Evolutionary conservation across 2,888 invertebrate species (phyloP).

Genomic region (Hetaerina titia): DNA sequence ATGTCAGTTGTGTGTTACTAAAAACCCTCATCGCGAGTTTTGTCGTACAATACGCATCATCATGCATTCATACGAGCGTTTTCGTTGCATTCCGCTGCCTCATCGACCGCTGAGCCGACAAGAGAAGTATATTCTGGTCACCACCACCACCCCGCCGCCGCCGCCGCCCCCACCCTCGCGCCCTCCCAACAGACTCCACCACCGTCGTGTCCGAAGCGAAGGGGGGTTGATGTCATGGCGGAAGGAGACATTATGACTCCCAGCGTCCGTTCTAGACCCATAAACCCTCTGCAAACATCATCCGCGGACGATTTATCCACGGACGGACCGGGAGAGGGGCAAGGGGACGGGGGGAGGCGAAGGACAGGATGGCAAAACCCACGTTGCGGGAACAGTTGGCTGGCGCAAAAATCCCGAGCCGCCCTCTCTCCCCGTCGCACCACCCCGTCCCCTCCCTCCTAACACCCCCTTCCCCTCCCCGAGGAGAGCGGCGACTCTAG

Average conservation of each 20-base stretch:
- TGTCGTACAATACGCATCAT: too few relatives aligned
- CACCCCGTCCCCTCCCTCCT: neutral
- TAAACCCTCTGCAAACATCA: neutral
- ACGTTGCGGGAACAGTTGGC: neutral
- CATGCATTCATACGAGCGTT: too few relatives aligned
- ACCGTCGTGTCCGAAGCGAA: neutral
- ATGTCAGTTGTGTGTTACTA: too few relatives aligned
- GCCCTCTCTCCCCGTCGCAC: neutral
- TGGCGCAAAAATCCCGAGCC: neutral
- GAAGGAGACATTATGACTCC: constrained; percentile 9
- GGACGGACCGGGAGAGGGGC: neutral
- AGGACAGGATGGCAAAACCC: neutral
- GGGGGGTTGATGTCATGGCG: neutral
- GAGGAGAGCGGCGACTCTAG: neutral
- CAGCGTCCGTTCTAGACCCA: neutral
- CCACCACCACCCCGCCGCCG: too few relatives aligned
- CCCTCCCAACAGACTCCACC: neutral
- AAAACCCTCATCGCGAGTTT: too few relatives aligned
- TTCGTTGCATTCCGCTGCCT: too few relatives aligned
- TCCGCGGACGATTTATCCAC: neutral
- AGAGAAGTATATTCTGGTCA: too few relatives aligned
- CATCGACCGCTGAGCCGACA: too few relatives aligned
- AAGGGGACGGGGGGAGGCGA: neutral
- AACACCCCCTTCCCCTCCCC: neutral
- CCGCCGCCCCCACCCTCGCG: neutral